phyloP scores from a whole-genome alignment of 2,888 invertebrate species.

The Agriopis leucophaearia region DNA sequence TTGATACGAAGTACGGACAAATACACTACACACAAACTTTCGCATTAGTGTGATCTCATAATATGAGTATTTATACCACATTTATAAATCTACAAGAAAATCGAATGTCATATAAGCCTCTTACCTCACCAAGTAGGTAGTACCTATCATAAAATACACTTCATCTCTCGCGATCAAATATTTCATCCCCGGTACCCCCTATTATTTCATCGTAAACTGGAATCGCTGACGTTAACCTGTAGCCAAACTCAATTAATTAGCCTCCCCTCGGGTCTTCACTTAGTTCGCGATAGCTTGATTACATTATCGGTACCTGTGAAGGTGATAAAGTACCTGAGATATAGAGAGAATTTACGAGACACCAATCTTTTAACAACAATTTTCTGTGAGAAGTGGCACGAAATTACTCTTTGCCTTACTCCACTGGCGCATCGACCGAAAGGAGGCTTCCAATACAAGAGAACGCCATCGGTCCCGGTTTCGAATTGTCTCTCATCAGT shows the following conservation, averaged over 20 bases:
- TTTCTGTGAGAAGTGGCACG: no score
- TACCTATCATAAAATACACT: conserved; percentile 17
- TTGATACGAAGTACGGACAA: no score
- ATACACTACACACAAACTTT: no score
- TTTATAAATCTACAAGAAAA: no score
- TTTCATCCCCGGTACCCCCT: conserved; percentile 23
- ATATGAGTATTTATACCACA: no score
- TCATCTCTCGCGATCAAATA: conserved; percentile 21
- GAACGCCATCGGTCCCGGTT: no score
- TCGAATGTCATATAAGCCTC: neutral
- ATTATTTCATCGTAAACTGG: conserved; percentile 51
- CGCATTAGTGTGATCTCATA: no score
- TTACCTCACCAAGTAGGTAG: neutral
- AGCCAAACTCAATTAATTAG: conserved; percentile 60
- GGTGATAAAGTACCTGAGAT: conserved; percentile 33
- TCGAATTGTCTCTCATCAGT: no score
- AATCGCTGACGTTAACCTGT: conserved; percentile 49
- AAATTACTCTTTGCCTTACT: no score
- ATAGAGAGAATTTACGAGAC: conserved; percentile 2
- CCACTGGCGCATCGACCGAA: no score
- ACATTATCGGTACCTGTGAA: conserved; percentile 55
- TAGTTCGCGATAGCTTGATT: conserved; percentile 64
- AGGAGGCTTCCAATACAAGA: no score
- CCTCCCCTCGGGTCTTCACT: conserved; percentile 47
- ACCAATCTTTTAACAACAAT: neutral